A percentile compares a stretch with the other conserved stretches of the same genome.
Conservation (phyloP, 2,888 invertebrate genomes). For the Sphaeridia pumilis region DNA sequence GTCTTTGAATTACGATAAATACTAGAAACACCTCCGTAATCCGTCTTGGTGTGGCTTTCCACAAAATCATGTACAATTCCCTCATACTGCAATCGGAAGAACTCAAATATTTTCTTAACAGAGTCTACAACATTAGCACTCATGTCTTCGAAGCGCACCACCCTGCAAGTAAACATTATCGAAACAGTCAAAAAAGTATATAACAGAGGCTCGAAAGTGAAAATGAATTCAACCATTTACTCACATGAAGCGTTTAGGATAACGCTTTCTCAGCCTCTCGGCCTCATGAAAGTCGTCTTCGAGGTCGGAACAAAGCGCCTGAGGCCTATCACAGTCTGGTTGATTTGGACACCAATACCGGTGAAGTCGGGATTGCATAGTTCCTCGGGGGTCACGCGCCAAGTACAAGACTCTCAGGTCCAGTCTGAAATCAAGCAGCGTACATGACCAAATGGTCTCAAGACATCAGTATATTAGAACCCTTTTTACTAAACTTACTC, state of each 20-base stretch:
- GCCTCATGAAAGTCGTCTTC: slow-evolving; percentile 70
- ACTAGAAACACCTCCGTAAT: slow-evolving; percentile 67
- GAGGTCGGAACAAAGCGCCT: slow-evolving; percentile 65
- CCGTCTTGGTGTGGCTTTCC: slow-evolving; percentile 59
- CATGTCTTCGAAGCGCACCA: slow-evolving; percentile 71
- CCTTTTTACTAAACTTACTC: slow-evolving; percentile 46
- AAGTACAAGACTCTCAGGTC: slow-evolving; percentile 64
- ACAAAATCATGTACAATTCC: slow-evolving; percentile 59
- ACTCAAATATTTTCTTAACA: slow-evolving; percentile 58
- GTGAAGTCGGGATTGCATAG: slow-evolving; percentile 72
- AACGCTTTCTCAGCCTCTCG: slow-evolving; percentile 51
- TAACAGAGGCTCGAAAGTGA: not conserved
- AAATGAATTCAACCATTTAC: slow-evolving; percentile 23
- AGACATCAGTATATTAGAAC: not conserved
- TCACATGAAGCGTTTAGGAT: slow-evolving; percentile 63
- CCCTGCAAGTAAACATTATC: slow-evolving; percentile 46
- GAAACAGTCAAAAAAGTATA: not conserved
- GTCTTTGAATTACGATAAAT: slow-evolving; percentile 74
- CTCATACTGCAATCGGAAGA: slow-evolving; percentile 61
- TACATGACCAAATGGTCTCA: too few relatives aligned
- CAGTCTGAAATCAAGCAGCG: slow-evolving; percentile 41
- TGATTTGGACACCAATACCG: slow-evolving; percentile 63
- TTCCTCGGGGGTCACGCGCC: slow-evolving; percentile 75
- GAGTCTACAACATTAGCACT: slow-evolving; percentile 60
- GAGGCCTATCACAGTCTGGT: slow-evolving; percentile 70